Base-by-base conservation (phyloP, 2,888 invertebrate species). In the Tinea pellionella region DNA sequence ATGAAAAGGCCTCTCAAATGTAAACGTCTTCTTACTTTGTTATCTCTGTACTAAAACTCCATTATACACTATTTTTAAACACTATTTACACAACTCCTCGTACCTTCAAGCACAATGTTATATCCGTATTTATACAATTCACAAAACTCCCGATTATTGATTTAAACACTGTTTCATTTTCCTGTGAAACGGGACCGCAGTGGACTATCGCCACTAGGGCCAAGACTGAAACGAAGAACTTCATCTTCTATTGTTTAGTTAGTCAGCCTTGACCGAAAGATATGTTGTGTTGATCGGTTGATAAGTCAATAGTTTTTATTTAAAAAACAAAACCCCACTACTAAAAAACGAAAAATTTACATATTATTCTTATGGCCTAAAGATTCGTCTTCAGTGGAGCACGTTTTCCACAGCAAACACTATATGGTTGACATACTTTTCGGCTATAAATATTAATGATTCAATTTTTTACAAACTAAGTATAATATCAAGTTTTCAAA, bases 241-340 rank as follows among this genome's bases (percentile, higher is more conserved):
- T 86, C 87, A 86, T 86, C 63, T 75, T 77, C 67, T 53, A 65
- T 66, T 67, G 32, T 32, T 24, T 30, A 15, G 57, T 57, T 57
- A 30, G 30, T 71, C 70, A 67, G 74, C 75, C 72, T 76, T 74
- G 73, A 71, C 72, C 75, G 72, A 74, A 75, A 72, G 73, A 72
- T 47, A 80, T 47, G 81, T 80, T 83, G 73, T 85, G 86, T 73
- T 78, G 72, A 72, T 68, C 66, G 66, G 66, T 72, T 76, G 75
- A 77, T 75, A 75, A 76, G 77, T 73, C 66, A 76, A 79, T 77
- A 82, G 73, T 83, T 80, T 85, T 84, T 87, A 87, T 85, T 74
- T 74, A 68, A 78, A 75, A 68, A n/a, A n/a, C n/a, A n/a, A 69
- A 64, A 75, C 85, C 86, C 86, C 83, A 79, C 85, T 80, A 71